Base-by-base conservation (phyloP, 92 coral and sea anemone genomes). In the Desmophyllum pertusum region DNA sequence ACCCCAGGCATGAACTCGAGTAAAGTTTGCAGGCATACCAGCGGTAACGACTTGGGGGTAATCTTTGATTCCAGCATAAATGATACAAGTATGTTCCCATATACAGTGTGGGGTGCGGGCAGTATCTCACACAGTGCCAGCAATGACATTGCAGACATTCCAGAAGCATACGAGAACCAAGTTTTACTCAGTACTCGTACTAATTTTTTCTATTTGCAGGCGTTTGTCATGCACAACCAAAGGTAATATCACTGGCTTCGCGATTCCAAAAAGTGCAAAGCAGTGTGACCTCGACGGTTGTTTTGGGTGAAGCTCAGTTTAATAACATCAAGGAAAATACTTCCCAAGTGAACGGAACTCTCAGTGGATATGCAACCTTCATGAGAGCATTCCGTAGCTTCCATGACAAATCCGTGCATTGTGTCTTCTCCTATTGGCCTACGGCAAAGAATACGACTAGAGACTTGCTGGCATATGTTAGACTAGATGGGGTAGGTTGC, bases 381-480 rank as follows among this genome's bases (percentile, higher is more conserved):
- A 59, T 91, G 89, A 66, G 40, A 43, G 62, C 86, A 8, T 91
- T 91, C 81, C 83, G 89, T 62, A 67, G 57, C 8, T 87, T 79
- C 76, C 94, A 91, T 76, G 87, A 88, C 11, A 53, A 31, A 1
- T 51, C 80, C 4, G 85, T 80, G 2, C 37, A 57, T 4, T 63
- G 15, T 19, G 13, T 84, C 40, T 15, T 91, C 19, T 52, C 31
- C 33, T 84, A 74, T 67, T 89, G 94, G 84, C 91, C 89, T 40
- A 76, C 76, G 55, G 85, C 79, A 48, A 87, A 66, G 39, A 70
- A 55, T 59, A 31, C 45, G 14, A 82, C 86, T 33, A 82, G 71
- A 39, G 35, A 57, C 75, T 19, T 82, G 59, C 37, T 82, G 33
- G 17, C 70, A 30, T 15, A 57, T 55, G 72, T 82, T 18, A 72